Evolutionary conservation across 2,113 vertebrate species (phyloP), one percentile per base, ranked within the genome.

Genomic region (Astatotilapia flaviijosephi): DNA sequence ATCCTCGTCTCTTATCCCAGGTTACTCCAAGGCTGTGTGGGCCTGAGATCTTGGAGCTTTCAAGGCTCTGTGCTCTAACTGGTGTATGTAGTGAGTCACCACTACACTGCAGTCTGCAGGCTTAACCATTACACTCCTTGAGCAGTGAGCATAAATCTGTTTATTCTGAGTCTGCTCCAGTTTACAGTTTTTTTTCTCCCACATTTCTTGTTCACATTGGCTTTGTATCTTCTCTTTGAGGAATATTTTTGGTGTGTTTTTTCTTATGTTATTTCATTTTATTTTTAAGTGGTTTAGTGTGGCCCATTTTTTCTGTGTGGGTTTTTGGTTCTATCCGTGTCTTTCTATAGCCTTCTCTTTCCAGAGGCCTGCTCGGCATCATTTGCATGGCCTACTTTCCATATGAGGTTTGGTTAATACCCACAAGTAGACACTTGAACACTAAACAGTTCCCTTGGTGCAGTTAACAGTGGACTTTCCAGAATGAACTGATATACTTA

Each of bases 351-450:
- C 81, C 75, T 45, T 54, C 23, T 87, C 82, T 90, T 90, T 94
- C 90, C 83, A 89, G 83, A 86, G 87, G 91, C 93, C 37, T 85
- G 55, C 81, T 93, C 47, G 26, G 91, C 88, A 88, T 94, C 86
- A 94, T 95, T 93, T 94, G 94, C 92, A 95, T 96, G 96, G 93
- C 95, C 95, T 96, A 96, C 91, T 96, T 96, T 95, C 86, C 77
- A 55, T 35, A 83, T 31, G 37, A 80, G 89, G 89, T 91, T 94
- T 80, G 86, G 92, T 93, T 95, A 95, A 95, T 95, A 94, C 94
- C 94, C 93, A 93, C 90, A 88, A 94, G 93, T 83, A 92, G 91
- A 93, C 85, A 88, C 90, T 94, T 77, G 84, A 93, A 90, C 85
- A 79, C 88, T 94, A 93, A 95, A 95, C 93, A 94, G 91, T 93